Evolutionary conservation across 2,888 invertebrate species (phyloP).

Genomic region (Onthophagus sagittarius): DNA sequence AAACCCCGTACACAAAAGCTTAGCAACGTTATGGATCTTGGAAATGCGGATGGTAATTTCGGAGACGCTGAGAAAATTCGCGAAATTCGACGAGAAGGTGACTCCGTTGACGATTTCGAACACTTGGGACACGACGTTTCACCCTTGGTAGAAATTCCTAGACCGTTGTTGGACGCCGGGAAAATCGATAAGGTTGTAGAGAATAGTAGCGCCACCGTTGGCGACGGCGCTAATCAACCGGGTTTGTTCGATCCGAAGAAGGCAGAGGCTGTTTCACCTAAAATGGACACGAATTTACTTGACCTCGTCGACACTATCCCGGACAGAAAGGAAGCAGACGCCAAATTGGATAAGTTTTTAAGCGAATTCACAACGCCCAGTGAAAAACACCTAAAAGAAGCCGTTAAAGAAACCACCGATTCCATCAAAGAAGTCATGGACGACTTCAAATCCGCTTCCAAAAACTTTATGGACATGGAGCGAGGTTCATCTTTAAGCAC

Average conservation of each 20-base stretch:
- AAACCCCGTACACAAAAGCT: too few relatives aligned
- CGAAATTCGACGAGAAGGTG: constrained; percentile 54
- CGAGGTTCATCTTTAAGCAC: constrained; percentile 28
- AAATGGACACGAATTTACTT: constrained; percentile 44
- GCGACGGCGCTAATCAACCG: constrained; percentile 30
- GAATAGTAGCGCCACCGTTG: constrained; percentile 43
- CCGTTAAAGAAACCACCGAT: constrained; percentile 30
- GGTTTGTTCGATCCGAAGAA: constrained; percentile 24
- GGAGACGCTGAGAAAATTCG: not conserved
- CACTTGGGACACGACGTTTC: constrained; percentile 63
- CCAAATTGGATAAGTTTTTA: constrained; percentile 42
- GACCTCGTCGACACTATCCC: constrained; percentile 45
- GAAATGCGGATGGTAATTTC: not conserved
- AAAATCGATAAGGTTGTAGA: constrained; percentile 36
- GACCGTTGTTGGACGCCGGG: not conserved
- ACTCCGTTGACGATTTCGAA: constrained; percentile 72
- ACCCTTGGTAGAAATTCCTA: constrained; percentile 43
- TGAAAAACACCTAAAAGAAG: constrained; percentile 30
- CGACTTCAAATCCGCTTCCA: constrained; percentile 28
- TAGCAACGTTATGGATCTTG: not conserved
- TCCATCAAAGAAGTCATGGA: constrained; percentile 26
- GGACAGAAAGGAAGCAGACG: constrained; percentile 39
- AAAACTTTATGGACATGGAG: constrained; percentile 44
- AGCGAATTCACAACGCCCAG: constrained; percentile 32
- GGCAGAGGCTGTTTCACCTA: constrained; percentile 22